Conservation (phyloP, 1,140 invertebrate species). For the Pseudomyrmex flavicornis region DNA sequence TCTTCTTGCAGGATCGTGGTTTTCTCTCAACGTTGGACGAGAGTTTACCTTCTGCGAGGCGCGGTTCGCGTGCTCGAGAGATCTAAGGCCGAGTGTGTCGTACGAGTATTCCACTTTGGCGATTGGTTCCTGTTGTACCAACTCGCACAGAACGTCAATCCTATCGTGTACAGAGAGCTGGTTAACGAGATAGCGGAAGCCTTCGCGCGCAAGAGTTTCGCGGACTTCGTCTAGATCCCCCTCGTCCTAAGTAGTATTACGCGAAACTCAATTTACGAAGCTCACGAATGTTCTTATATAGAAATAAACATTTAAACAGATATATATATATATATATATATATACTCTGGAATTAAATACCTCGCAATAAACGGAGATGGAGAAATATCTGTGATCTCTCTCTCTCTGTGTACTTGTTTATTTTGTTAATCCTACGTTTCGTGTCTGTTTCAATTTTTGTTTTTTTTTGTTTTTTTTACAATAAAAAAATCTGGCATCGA, state of each 20-base stretch:
- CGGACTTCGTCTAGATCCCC: slow-evolving; percentile 31
- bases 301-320: neutral
- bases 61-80: slow-evolving; percentile 80
- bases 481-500: too few species aligned
- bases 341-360: neutral
- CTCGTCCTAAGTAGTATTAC: slow-evolving; percentile 45
- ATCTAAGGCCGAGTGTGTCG: slow-evolving; percentile 70
- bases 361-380: neutral
- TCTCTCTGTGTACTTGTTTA: neutral
- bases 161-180: slow-evolving; percentile 80
- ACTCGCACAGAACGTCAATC: slow-evolving; percentile 81
- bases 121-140: slow-evolving; percentile 84
- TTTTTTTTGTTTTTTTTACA: too few species aligned
- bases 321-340: neutral
- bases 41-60: slow-evolving; percentile 86
- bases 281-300: neutral
- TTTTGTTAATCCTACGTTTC: neutral
- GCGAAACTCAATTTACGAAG: slow-evolving; percentile 41
- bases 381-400: slow-evolving; percentile 1
- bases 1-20: slow-evolving; percentile 81
- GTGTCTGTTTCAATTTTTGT: too few species aligned
- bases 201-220: slow-evolving; percentile 62
- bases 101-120: slow-evolving; percentile 76
- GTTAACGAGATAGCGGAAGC: slow-evolving; percentile 75
- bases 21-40: slow-evolving; percentile 83